Percentiles rank a stretch among this genome's conserved stretches.
These are phyloP conservation scores for Borostomias antarcticus DNA, from an alignment of 2,797 vertebrate genomes.

Conservation along the genomic window DNA sequence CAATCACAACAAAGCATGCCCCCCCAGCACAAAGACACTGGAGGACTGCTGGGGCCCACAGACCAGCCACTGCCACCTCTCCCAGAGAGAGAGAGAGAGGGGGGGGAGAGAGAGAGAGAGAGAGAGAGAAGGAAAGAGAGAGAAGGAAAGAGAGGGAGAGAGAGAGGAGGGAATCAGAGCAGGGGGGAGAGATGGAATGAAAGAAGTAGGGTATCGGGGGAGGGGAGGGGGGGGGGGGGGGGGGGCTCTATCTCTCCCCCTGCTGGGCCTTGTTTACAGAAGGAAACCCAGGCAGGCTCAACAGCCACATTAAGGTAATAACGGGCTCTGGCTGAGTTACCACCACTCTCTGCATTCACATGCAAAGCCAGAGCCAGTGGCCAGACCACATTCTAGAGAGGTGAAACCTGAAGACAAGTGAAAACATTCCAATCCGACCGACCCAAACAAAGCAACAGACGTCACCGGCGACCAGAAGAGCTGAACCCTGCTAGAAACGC, in stretches of 20 bases:
- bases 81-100: slow-evolving; percentile 17
- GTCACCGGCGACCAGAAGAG: neutral
- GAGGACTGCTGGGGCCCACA: slow-evolving; percentile 37
- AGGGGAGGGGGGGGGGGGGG: neutral
- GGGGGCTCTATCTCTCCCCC: slow-evolving; percentile 23
- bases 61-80: slow-evolving; percentile 42
- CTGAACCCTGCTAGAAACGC: too few relatives aligned
- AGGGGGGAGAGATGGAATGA: slow-evolving; percentile 3
- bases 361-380: slow-evolving; percentile 25
- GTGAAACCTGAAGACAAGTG: slow-evolving; percentile 13
- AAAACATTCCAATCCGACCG: slow-evolving; percentile 14
- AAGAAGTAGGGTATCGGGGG: slow-evolving; percentile 21
- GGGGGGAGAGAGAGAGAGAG: neutral
- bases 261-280: slow-evolving; percentile 55
- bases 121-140: neutral
- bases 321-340: slow-evolving; percentile 27
- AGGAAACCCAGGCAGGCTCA: slow-evolving; percentile 50
- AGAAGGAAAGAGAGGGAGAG: neutral
- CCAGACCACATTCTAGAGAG: slow-evolving; percentile 21
- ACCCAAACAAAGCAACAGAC: slow-evolving; percentile 3
- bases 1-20: slow-evolving; percentile 72
- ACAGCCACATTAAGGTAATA: slow-evolving; percentile 37
- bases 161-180: slow-evolving; percentile 18
- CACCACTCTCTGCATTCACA: slow-evolving; percentile 30
- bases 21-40: slow-evolving; percentile 62